Conservation (phyloP, 1,140 invertebrate species). For the Periplaneta americana region DNA sequence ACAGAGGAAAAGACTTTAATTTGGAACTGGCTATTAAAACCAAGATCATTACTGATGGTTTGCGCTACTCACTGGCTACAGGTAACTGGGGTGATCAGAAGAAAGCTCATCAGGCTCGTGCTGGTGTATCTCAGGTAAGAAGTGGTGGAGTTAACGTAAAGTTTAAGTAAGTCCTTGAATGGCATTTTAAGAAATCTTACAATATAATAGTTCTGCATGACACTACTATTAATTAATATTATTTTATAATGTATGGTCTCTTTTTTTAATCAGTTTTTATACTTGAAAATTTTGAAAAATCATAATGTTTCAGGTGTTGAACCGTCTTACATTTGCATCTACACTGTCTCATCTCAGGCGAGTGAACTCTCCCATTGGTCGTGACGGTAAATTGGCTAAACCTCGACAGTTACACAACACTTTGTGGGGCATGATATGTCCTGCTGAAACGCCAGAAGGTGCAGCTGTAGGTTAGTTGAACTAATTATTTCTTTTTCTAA, state of each 20-base stretch:
- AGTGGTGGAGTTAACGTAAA: neutral
- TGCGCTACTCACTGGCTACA: slow-evolving; percentile 95
- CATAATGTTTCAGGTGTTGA: slow-evolving; percentile 83
- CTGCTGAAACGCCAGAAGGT: slow-evolving; percentile 97
- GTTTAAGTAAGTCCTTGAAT: too few relatives aligned
- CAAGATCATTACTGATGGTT: slow-evolving; percentile 96
- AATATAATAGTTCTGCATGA: neutral
- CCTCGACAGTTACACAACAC: slow-evolving; percentile 98
- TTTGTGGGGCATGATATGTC: slow-evolving; percentile 98
- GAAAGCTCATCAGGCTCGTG: slow-evolving; percentile 96
- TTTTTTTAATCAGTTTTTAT: neutral
- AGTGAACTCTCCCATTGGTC: slow-evolving; percentile 96
- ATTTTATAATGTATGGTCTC: neutral
- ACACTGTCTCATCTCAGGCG: slow-evolving; percentile 95
- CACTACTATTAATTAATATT: neutral
- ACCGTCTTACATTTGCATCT: slow-evolving; percentile 94
- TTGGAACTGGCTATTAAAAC: slow-evolving; percentile 96
- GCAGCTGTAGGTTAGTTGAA: slow-evolving; percentile 62
- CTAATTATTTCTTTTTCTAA: neutral
- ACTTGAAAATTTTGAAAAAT: neutral
- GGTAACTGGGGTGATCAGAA: slow-evolving; percentile 99
- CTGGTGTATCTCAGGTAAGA: slow-evolving; percentile 77
- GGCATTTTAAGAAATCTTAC: neutral
- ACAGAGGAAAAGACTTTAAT: slow-evolving; percentile 97
- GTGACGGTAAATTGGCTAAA: slow-evolving; percentile 97